Evolutionary conservation across 1,140 invertebrate genomes (phyloP), one percentile per base, ranked within the genome.

Genomic region (Tetraneura akinire): DNA sequence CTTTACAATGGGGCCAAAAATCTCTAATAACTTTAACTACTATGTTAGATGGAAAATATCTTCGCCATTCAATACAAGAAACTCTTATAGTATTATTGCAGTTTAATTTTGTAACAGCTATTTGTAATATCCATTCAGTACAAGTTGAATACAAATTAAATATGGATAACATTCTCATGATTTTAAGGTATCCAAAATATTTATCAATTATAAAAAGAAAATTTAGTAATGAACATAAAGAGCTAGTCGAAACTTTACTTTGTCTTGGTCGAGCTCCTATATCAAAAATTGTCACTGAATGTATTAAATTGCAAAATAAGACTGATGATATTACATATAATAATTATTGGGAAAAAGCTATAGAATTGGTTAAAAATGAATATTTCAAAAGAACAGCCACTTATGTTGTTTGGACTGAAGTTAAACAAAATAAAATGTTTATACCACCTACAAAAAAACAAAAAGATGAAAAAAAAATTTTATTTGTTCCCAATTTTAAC

Each of bases 131-230:
- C 14, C 74, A 78, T 9, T 78, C 74, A 26, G 37, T 78, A 26
- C 74, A 78, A 62, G 32, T 78, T 4, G 74, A 78, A 45, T 78
- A 78, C 21, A 78, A 78, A 47, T 60, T 78, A 8, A 78, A 78
- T n/a, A 62, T 60, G 53, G 51, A 78, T 14, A 78, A 78, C 13
- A 47, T 78, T n/a, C n/a, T 78, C 18, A 18, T 62, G 21, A 60
- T 78, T n/a, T 29, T 78, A 45, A 78, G 74, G 53, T 78, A 78
- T 8, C 74, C 74, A 60, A 78, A 62, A 62, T 78, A 62, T 78
- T 29, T 78, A 29, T 78, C 74, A 13, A 62, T 62, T 6, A 62
- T 78, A 11, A 78, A 78, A 47, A 60, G 74, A n/a, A 78, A 78
- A 47, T 78, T 78, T 62, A 32, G 74, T n/a, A 60, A 60, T 47